phyloP scores from a whole-genome alignment of 2,113 vertebrate genomes.

The Zeus faber region DNA sequence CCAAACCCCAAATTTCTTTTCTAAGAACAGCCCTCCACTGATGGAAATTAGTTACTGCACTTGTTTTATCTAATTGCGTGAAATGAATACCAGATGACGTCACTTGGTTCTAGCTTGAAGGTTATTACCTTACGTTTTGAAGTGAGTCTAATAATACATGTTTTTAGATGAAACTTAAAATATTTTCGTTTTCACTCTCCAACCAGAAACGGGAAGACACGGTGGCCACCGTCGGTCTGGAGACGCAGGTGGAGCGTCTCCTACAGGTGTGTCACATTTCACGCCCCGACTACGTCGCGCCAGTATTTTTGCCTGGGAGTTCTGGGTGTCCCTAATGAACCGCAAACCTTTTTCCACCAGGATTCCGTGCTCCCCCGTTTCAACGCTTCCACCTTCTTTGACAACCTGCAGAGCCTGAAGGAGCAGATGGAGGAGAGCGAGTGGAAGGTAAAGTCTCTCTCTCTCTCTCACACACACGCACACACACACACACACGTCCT shows the following conservation, averaged over 20 bases:
- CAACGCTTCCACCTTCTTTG: constrained; percentile 67
- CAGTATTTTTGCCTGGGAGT: no score
- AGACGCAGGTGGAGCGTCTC: constrained; percentile 81
- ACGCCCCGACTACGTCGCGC: no score
- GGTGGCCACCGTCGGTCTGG: constrained; percentile 61
- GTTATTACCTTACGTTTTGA: no score
- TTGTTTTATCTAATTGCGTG: no score
- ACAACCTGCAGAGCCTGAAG: constrained; percentile 77
- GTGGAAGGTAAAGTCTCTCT: constrained; percentile 74
- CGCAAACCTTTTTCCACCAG: constrained; percentile 42
- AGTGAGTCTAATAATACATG: no score
- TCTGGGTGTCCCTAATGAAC: not conserved
- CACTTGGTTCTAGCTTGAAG: no score
- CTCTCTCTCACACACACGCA: not conserved
- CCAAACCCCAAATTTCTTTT: no score
- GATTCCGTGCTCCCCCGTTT: constrained; percentile 72
- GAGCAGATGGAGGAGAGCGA: constrained; percentile 48
- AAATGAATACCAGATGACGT: no score
- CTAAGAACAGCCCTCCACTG: no score
- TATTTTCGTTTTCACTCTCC: not conserved
- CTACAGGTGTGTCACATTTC: constrained; percentile 74
- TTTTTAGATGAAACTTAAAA: not conserved
- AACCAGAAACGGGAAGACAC: constrained; percentile 47
- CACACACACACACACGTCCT: not conserved
- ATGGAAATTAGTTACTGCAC: no score